A percentile compares a stretch with the other conserved stretches of the same genome.
phyloP scores from a whole-genome alignment of 2,797 vertebrate species.

The Acanthiza pusilla region DNA sequence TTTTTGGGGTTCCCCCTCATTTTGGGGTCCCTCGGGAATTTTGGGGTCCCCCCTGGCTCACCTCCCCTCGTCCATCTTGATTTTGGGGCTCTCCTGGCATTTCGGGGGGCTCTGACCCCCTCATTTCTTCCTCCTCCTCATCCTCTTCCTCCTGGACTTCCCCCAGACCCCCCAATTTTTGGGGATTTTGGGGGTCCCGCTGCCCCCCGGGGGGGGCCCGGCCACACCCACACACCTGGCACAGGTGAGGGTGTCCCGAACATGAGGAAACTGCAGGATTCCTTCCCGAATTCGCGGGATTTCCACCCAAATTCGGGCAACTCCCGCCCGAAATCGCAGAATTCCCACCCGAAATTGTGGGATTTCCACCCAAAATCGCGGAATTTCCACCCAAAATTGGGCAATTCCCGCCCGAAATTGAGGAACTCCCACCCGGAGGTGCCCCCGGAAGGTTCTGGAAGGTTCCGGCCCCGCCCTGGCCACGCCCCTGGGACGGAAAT shows the following conservation, averaged over 20 bases:
- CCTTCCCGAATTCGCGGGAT: too few relatives aligned
- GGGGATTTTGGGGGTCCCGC: neutral
- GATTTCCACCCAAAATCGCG: neutral
- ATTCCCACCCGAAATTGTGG: neutral
- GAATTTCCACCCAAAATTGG: too few relatives aligned
- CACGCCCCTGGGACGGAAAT: neutral
- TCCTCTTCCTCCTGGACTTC: neutral
- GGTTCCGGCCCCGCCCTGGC: too few relatives aligned
- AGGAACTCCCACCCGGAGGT: too few relatives aligned
- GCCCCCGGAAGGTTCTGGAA: neutral
- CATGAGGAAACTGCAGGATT: too few relatives aligned
- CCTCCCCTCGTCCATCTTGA: neutral
- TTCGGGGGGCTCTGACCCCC: neutral
- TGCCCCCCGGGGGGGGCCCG: neutral
- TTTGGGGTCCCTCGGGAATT: neutral
- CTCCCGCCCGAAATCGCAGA: neutral
- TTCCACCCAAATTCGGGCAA: fast-evolving
- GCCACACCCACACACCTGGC: neutral
- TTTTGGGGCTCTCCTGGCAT: neutral
- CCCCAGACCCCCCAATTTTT: neutral
- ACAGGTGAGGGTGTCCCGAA: neutral
- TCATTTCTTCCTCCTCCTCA: neutral
- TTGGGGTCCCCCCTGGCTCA: neutral
- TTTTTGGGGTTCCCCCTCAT: neutral
- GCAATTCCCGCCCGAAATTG: too few relatives aligned